These are phyloP conservation scores for Halocynthia roretzi DNA, from an alignment of 23 tunicate species.

Conservation along the genomic window DNA sequence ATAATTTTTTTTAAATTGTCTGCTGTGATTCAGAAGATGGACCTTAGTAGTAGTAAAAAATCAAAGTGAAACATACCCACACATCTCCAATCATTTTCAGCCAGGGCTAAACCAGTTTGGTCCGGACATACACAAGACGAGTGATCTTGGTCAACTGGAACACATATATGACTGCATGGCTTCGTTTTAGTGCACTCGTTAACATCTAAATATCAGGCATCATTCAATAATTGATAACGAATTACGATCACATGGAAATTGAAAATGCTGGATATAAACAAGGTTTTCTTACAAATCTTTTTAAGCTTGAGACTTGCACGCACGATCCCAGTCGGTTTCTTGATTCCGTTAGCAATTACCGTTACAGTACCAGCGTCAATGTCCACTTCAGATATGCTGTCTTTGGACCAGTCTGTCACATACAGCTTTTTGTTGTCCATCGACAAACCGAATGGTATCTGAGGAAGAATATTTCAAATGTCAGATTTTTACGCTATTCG, in stretches of 20 bases:
- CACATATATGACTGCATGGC: constrained; percentile 74
- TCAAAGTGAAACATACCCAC: constrained; percentile 44
- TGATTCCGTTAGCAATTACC: constrained; percentile 45
- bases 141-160: constrained; percentile 43
- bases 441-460: constrained; percentile 87
- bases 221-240: too few species aligned
- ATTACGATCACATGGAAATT: too few species aligned
- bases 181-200: constrained; percentile 19
- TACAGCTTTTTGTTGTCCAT: constrained; percentile 23
- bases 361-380: constrained; percentile 7
- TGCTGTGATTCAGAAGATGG: too few species aligned
- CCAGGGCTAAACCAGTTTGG: constrained; percentile 38
- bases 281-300: constrained; percentile 13
- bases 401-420: constrained; percentile 84
- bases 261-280: neutral
- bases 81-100: constrained; percentile 54
- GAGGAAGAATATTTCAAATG: neutral
- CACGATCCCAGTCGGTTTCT: constrained; percentile 72
- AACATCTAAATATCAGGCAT: constrained; percentile 2
- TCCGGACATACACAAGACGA: constrained; percentile 83
- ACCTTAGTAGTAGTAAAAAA: neutral
- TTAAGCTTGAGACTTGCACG: constrained; percentile 29
- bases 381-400: constrained; percentile 65
- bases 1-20: too few species aligned
- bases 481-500: neutral